Evolutionary conservation across 2,113 vertebrate species (phyloP), one percentile per base, ranked within the genome.

Genomic region (Hystrix cristata): DNA sequence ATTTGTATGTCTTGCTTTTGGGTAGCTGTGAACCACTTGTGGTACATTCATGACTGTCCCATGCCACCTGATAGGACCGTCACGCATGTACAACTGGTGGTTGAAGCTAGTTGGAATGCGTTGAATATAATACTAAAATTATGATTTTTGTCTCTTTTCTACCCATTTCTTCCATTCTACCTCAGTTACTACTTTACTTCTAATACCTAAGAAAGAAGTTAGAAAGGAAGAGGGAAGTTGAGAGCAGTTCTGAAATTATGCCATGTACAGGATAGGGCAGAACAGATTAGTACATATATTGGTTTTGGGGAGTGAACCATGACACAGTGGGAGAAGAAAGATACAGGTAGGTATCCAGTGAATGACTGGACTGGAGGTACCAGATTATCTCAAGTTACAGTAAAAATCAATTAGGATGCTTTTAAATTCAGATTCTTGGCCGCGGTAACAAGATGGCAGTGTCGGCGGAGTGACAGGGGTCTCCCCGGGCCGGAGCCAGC

Each of bases 401-500:
- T 90, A 87, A 76, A 86, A 85, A 34, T 92, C 53, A 90, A 6
- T 72, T 78, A 72, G 57, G 81, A 18, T 93, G 46, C 9, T 87
- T 90, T 87, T 64, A 96, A 90, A 48, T 87, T 83, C 29, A 69
- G 14, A 82, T 78, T 93, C 16, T 14, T 76, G 38, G 98, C 96
- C 90, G 94, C 96, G 93, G 98, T 97, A 98, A 99, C 99, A 99
- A 99, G 99, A 99, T 99, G 99, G 99, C 99, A 99, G 99, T 98
- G 98, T 98, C 98, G 97, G 95, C 98, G 92, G 98, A 99, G 98
- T 99, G 99, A 98, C 95, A 97, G 94, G 97, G 98, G 95, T 98
- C 98, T 94, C 94, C 84, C 86, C 95, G 97, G 98, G 90, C 97
- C 87, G 95, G 97, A 95, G 78, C 97, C 96, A 96, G 98, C 80